Conservation (phyloP, 2,888 invertebrate species). For the Pseudanteris insignis region DNA sequence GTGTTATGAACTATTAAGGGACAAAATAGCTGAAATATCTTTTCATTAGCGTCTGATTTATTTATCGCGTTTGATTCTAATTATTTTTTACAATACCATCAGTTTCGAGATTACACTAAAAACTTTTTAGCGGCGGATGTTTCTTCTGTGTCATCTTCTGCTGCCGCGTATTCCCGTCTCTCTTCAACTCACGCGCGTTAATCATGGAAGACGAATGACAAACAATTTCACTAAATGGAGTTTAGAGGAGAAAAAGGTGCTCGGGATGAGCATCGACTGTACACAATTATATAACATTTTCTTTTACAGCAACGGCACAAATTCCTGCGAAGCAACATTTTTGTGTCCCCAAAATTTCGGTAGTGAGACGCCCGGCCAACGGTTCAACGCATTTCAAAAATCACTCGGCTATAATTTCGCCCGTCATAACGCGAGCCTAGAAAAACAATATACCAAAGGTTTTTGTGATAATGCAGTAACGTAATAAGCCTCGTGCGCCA, state of each 20-base stretch:
- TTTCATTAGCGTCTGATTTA: slow-evolving; percentile 32
- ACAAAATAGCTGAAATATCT: slow-evolving; percentile 1
- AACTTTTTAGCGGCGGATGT: slow-evolving; percentile 33
- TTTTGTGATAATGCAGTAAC: too few relatives aligned
- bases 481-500: too few relatives aligned
- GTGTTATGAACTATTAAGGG: slow-evolving; percentile 12
- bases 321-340: too few relatives aligned
- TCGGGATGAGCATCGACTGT: too few relatives aligned
- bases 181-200: slow-evolving; percentile 3
- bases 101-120: slow-evolving; percentile 24
- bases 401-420: too few relatives aligned
- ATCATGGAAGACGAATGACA: slow-evolving; percentile 21
- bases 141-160: neutral
- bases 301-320: too few relatives aligned
- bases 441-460: too few relatives aligned
- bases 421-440: too few relatives aligned
- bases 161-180: slow-evolving; percentile 1
- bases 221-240: slow-evolving; percentile 8
- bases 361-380: too few relatives aligned
- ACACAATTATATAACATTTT: too few relatives aligned
- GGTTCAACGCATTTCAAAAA: too few relatives aligned
- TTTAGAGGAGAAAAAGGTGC: neutral
- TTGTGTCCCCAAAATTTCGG: too few relatives aligned
- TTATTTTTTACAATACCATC: slow-evolving; percentile 25
- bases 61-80: slow-evolving; percentile 23